Conservation (phyloP, 2,888 invertebrate species). For the Anodontia alba region DNA sequence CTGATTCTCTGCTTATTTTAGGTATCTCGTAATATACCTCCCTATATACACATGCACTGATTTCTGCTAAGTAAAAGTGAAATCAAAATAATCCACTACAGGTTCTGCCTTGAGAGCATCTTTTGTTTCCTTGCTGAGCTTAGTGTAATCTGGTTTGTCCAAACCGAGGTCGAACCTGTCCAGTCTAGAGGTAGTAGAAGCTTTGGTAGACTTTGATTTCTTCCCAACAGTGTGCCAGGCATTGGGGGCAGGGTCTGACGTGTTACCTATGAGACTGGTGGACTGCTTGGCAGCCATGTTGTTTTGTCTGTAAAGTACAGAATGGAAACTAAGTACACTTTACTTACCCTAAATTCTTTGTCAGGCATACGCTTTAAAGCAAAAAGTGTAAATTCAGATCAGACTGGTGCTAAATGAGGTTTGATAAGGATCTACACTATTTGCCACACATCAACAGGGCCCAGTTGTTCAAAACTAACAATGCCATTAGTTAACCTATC, state of each 20-base stretch:
- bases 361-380: no score
- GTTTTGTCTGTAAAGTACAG: constrained; percentile 55
- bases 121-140: constrained; percentile 48
- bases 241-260: constrained; percentile 21
- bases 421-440: no score
- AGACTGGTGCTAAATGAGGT: no score
- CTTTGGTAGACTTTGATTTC: constrained; percentile 37
- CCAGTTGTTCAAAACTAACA: no score
- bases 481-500: no score
- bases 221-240: constrained; percentile 61
- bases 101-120: constrained; percentile 57
- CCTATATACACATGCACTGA: no score
- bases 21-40: no score
- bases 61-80: constrained; percentile 56
- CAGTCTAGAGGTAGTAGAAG: constrained; percentile 18
- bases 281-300: constrained; percentile 69
- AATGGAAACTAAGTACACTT: no score
- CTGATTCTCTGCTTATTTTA: no score
- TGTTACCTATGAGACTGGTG: constrained; percentile 63
- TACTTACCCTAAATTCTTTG: not conserved
- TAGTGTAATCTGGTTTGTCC: constrained; percentile 38
- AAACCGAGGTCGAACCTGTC: constrained; percentile 22
- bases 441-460: no score
- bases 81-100: constrained; percentile 80
- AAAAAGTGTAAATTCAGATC: no score